Percentiles rank a stretch among this genome's conserved stretches.
Evolutionary conservation across 2,888 invertebrate species (phyloP).

Genomic region (Apamea crenata): DNA sequence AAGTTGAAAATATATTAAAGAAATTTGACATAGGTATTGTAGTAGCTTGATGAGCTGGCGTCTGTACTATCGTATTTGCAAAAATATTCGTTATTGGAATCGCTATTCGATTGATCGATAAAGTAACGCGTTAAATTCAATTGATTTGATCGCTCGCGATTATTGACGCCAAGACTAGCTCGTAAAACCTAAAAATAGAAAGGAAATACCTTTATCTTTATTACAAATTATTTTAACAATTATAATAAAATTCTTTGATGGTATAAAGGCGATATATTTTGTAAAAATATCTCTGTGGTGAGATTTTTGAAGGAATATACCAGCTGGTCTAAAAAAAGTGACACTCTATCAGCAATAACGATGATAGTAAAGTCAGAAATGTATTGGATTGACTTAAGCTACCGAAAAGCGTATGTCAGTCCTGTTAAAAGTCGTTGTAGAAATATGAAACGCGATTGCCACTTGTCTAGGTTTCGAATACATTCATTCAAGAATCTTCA

Average conservation of each 20-base stretch:
- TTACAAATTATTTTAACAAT: background rate
- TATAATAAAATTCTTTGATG: background rate
- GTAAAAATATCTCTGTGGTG: no score
- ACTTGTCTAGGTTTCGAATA: background rate
- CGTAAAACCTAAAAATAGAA: background rate
- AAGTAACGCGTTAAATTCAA: background rate
- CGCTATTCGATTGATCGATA: conserved; percentile 11
- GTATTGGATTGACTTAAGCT: background rate
- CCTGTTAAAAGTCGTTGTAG: background rate
- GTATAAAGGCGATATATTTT: no score
- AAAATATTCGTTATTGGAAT: conserved; percentile 4
- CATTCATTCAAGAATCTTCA: background rate
- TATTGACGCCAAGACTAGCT: background rate
- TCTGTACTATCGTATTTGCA: background rate
- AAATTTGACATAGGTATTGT: no score
- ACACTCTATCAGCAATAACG: no score
- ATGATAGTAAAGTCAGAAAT: no score
- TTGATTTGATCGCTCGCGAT: conserved; percentile 8
- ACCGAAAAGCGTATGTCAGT: background rate
- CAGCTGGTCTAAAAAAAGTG: no score
- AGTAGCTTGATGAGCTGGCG: no score
- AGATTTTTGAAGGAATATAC: no score
- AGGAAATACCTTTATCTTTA: background rate
- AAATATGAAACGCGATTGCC: background rate
- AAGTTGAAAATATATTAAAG: no score